These are phyloP conservation scores for Bombus terrestris DNA, from an alignment of 1,140 invertebrate species.

Conservation along the genomic window DNA sequence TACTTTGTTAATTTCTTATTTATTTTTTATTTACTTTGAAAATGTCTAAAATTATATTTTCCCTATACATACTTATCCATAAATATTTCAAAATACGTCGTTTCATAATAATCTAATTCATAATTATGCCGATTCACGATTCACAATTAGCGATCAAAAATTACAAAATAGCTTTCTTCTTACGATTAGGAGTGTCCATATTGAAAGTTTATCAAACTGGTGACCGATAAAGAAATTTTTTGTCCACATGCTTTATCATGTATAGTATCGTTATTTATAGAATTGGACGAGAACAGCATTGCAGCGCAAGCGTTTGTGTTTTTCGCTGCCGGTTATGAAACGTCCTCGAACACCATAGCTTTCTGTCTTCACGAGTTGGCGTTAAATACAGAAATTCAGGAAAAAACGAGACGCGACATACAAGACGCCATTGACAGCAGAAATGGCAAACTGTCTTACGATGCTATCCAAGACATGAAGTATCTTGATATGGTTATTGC, in stretches of 20 bases:
- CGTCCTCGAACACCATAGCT: conserved; percentile 87
- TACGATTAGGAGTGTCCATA: background rate
- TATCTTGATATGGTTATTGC: conserved; percentile 85
- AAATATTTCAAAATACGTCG: background rate
- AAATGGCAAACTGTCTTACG: conserved; percentile 84
- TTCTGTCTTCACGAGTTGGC: conserved; percentile 88
- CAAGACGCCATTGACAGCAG: conserved; percentile 78
- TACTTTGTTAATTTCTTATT: background rate
- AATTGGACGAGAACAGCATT: conserved; percentile 84
- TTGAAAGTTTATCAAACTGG: background rate
- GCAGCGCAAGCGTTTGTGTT: conserved; percentile 88
- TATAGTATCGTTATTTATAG: conserved; percentile 70
- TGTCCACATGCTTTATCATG: background rate
- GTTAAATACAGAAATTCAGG: conserved; percentile 86
- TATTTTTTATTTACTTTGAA: background rate
- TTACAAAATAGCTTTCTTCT: background rate
- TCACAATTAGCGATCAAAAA: background rate
- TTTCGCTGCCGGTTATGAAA: conserved; percentile 90
- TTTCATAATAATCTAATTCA: background rate
- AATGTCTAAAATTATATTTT: background rate
- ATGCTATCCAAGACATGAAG: conserved; percentile 85
- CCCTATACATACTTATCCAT: background rate
- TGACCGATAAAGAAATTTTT: background rate
- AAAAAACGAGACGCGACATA: conserved; percentile 86
- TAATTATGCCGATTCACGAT: background rate